Evolutionary conservation across 2,888 invertebrate species (phyloP), one percentile per base, ranked within the genome.

Genomic region (Scaeva pyrastri): DNA sequence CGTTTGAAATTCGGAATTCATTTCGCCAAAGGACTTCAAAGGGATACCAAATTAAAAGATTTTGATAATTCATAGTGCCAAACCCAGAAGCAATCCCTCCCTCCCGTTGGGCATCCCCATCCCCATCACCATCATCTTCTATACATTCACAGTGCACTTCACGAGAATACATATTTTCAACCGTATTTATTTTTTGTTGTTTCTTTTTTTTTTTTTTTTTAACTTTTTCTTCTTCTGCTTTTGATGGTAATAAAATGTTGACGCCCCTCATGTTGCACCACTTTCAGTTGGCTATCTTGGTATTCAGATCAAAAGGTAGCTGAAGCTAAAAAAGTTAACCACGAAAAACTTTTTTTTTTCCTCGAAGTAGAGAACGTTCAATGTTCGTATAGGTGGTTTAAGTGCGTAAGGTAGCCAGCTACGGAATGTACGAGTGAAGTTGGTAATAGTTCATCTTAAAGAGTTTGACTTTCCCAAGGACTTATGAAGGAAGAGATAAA

Each of bases 51-150:
- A 85, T 85, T 85, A 85, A 80, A 70, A 81, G 58, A 81, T 81
- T 85, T 85, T 81, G 72, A 80, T 80, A 85, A 85, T 85, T 85
- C 81, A 85, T 85, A 85, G 68, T 76, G 62, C 60, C 68, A 72
- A 77, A 68, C 48, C 39, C 60, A 39, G 66, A 68, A 39, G 21
- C 26, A 70, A 39, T 43, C 31, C 11, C 48, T 11, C 8, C 31
- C 16, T 36, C 7, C 23, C 31, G n/a, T 14, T 12, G 14, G 6
- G 14, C 62, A 1, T 50, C 21, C 21, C 21, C 31, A 31, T 31
- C 6, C 31, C 0, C 31, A 5, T 7, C 31, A 5, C 31, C 31
- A 31, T 31, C 26, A 31, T 31, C 2, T 68, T 10, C 16, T 39
- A 39, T 39, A 39, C 39, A 39, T 23, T 68, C 43, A 55, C 68